Evolutionary conservation across 1,140 invertebrate species (phyloP), one percentile per base, ranked within the genome.

Genomic region (Scaptomyza hsui): DNA sequence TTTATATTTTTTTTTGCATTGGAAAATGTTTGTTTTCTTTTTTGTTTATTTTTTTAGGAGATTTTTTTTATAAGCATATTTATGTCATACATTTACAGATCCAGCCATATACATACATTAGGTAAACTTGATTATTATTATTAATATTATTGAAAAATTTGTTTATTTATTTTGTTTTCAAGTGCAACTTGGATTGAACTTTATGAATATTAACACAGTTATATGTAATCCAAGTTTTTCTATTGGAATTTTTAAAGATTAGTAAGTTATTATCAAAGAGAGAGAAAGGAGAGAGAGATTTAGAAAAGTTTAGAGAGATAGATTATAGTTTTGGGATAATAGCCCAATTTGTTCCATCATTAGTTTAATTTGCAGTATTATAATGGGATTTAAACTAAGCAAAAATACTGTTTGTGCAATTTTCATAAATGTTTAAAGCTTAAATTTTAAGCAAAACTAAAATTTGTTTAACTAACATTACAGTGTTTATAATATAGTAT

Each of bases 391-490:
- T 80, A 57, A 86, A 86, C 77, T 86, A 86, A 86, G 81, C 82
- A 86, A 86, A 86, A 86, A 85, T 88, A 86, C 82, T 88, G 82
- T 86, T 82, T 86, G 81, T 86, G 81, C 81, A 81, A 81, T 81
- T 86, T 78, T 86, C 81, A 79, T 79, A 78, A 57, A 68, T 44
- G 69, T 72, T 49, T 85, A 59, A 77, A 53, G 79, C 79, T 83
- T 83, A 83, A 72, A 79, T 65, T 69, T 85, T 85, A 83, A 75
- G 75, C 79, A 85, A 82, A 78, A 73, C 64, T 69, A 78, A 61
- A 72, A 77, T 78, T 63, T 74, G 74, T 74, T 78, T 75, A 59
- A 72, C 75, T 81, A 79, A 75, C 15, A 53, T 53, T 67, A 67
- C 15, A 37, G 45, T 63, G 51, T 12, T 9, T 52, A 44, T 49